Base-by-base conservation (phyloP, 2,888 invertebrate species). In the Branchellion lobata region DNA sequence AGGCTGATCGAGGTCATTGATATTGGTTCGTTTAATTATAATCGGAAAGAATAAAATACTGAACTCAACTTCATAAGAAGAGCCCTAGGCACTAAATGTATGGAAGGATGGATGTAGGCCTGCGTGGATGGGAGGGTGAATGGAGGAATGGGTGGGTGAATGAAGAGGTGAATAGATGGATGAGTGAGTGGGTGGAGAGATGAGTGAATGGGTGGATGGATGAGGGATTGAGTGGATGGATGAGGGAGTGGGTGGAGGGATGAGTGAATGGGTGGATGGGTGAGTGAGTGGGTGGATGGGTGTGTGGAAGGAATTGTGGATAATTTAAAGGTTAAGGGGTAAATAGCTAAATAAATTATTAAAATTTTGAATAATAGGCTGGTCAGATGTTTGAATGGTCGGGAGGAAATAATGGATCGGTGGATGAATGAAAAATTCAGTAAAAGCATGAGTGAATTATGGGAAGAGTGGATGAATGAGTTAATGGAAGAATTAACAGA, bases 91-190 rank as follows among this genome's bases (percentile, higher is more conserved):
- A 57, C 21, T 74, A 1, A 1, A 73, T 73, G 73, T 21, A 73
- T 73, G 34, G 40, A 21, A 1, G 40, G 73, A 40, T 73, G 73
- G 73, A 40, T 36, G 47, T 33, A 73, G 11, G 47, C n/a, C 31
- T 73, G 73, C 34, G n/a, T 73, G 73, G 73, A 40, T 73, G 73
- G 36, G n/a, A 34, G 47, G 73, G 36, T 73, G 73, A 27, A 73
- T 36, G 73, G 40, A 73, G 31, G 33, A 21, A 75, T 75, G 75
- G 75, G 33, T 53, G 75, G 75, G 29, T 53, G 75, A 36, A 40
- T 73, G 47, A 36, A 73, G 31, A 36, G 24, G 1, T 74, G 47
- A 51, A 34, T 72, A 18, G 34, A 5, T 31, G 33, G 31, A 14
- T 24, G 72, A 18, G 3, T 14, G 34, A 18, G 27, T 31, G 14